A percentile compares a stretch with the other conserved stretches of the same genome.
phyloP scores from a whole-genome alignment of 2,797 vertebrate genomes.

The Kryptopterus vitreolus region DNA sequence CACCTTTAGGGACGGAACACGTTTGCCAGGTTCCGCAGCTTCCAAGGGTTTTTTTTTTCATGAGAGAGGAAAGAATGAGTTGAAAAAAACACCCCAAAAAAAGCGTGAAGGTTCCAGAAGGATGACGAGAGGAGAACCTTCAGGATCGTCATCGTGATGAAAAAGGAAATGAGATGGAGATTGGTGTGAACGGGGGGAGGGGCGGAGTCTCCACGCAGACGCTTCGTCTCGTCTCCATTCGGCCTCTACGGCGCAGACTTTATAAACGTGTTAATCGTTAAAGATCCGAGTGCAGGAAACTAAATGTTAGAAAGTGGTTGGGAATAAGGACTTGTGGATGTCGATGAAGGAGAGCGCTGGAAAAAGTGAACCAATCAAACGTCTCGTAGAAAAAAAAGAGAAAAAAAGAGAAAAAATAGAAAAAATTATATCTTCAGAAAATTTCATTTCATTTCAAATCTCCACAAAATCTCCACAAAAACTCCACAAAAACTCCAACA shows the following conservation, averaged over 20 bases:
- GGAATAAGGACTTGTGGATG: constrained; percentile 62
- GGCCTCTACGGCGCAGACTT: constrained; percentile 23
- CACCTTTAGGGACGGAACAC: constrained; percentile 58
- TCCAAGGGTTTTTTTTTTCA: constrained; percentile 53
- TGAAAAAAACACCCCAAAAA: constrained; percentile 61
- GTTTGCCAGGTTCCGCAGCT: constrained; percentile 64
- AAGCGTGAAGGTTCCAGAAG: constrained; percentile 54
- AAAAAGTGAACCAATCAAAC: constrained; percentile 67
- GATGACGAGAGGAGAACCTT: constrained; percentile 62
- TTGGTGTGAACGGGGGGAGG: constrained; percentile 7
- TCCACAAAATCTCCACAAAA: too few species aligned
- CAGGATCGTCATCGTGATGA: constrained; percentile 62
- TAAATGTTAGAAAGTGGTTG: constrained; percentile 56
- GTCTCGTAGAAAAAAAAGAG: constrained; percentile 63
- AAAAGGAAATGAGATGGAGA: constrained; percentile 64
- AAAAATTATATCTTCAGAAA: too few species aligned
- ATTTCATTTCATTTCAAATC: too few species aligned
- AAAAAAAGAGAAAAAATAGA: too few species aligned
- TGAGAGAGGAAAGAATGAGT: constrained; percentile 64
- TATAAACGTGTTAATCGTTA: constrained; percentile 60
- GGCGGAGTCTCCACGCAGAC: not conserved
- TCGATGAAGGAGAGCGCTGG: constrained; percentile 57
- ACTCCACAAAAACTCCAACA: too few species aligned
- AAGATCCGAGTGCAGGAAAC: constrained; percentile 65
- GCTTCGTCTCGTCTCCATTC: constrained; percentile 54